phyloP scores from a whole-genome alignment of 2,888 invertebrate species.

The Noctua pronuba region DNA sequence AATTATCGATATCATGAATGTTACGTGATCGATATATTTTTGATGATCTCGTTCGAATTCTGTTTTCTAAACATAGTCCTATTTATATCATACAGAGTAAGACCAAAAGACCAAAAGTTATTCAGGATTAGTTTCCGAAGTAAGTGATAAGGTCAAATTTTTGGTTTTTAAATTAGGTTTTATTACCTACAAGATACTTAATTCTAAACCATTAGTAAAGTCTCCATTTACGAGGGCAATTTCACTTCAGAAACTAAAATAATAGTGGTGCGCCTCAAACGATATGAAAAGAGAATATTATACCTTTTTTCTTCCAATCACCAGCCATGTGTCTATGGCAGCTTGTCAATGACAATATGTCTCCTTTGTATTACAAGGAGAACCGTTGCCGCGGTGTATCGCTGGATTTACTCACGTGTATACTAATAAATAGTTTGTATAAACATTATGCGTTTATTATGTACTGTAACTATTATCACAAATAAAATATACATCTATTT shows the following conservation, averaged over 20 bases:
- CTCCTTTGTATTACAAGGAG: constrained; percentile 59
- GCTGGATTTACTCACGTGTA: constrained; percentile 52
- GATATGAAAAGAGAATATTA: constrained; percentile 29
- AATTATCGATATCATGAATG: constrained; percentile 12
- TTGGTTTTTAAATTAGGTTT: neutral
- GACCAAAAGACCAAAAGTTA: neutral
- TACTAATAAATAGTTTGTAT: constrained; percentile 45
- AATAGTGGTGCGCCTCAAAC: constrained; percentile 6
- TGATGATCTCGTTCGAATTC: neutral
- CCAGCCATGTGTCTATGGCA: constrained; percentile 55
- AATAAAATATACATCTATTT: constrained; percentile 47
- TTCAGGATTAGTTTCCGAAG: neutral
- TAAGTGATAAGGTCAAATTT: neutral
- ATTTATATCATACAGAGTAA: neutral
- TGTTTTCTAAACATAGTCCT: neutral
- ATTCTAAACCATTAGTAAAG: neutral
- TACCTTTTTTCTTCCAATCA: constrained; percentile 43
- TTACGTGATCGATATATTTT: neutral
- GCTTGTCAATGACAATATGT: constrained; percentile 63
- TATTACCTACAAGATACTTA: neutral
- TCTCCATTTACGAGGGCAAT: neutral
- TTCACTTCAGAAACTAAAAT: neutral
- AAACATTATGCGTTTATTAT: constrained; percentile 46
- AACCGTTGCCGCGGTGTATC: constrained; percentile 41
- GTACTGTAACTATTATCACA: constrained; percentile 46